Base-by-base conservation (phyloP, 2,113 vertebrate genomes). In the Leuciscus idus region DNA sequence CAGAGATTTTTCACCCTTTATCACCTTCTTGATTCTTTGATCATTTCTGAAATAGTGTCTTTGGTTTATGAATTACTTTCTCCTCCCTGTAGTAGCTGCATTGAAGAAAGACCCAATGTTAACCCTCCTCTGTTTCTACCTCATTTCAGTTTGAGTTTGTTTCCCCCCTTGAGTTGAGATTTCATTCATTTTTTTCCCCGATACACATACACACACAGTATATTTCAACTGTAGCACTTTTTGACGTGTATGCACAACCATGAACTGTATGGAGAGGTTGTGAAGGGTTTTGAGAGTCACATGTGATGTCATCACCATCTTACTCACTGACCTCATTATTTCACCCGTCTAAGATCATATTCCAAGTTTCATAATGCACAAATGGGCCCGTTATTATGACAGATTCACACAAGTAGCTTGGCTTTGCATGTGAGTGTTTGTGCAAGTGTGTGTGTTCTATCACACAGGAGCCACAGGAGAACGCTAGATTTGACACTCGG, bases 401-500 rank as follows among this genome's bases (percentile, higher is more conserved):
- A 36, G 68, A 55, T 82, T 50, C 64, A 64, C 55, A 59, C 2
- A n/a, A 50, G 21, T 50, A 52, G 28, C 72, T 30, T 85, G 62
- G 82, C 66, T 82, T 30, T 79, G 36, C 50, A 26, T 85, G 64
- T 85, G 80, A 81, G 26, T 86, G 88, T 85, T 75, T 77, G 55
- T 78, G 61, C 76, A 73, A 81, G 80, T 62, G 80, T 81, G 72
- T 87, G 62, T 57, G 57, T 33, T 73, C 82, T 55, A 46, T 78
- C 80, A 84, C 84, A 83, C 30, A 46, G 46, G 81, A 88, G 64
- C 91, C 90, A 89, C 92, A 92, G 84, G 83, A 84, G 62, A 39
- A 62, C 90, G 93, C 90, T 93, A 91, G 76, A 92, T 92, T 92
- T 93, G 87, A 94, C 92, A 93, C 91, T 74, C 21, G 2, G 68